These are phyloP conservation scores for Hypercompe scribonia DNA, from an alignment of 2,888 invertebrate genomes.

Conservation along the genomic window DNA sequence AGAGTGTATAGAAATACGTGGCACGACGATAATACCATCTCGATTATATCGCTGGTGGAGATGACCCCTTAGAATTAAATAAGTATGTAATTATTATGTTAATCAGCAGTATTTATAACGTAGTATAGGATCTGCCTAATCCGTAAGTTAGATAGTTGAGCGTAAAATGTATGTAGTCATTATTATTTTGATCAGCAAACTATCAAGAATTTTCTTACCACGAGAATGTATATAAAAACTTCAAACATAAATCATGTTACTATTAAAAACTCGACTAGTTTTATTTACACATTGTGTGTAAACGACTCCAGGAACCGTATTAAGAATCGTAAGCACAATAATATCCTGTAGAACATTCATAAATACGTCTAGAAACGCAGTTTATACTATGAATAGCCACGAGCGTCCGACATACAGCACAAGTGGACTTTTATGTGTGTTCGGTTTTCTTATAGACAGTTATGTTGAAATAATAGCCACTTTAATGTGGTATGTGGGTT, in stretches of 20 bases:
- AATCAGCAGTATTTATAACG: too few species aligned
- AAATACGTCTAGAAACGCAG: constrained; percentile 31
- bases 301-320: constrained; percentile 17
- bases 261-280: constrained; percentile 8
- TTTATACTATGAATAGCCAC: constrained; percentile 33
- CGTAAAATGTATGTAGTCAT: too few species aligned
- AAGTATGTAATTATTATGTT: too few species aligned
- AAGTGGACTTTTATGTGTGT: constrained; percentile 22
- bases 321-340: constrained; percentile 21
- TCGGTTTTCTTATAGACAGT: constrained; percentile 28
- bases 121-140: too few species aligned
- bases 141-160: too few species aligned
- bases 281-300: constrained; percentile 15
- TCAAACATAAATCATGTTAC: constrained; percentile 4
- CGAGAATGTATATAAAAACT: not conserved
- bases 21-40: too few species aligned
- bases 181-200: too few species aligned
- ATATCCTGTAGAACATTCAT: constrained; percentile 35
- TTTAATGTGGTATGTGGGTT: not conserved
- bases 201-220: too few species aligned
- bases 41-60: too few species aligned
- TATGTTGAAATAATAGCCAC: constrained; percentile 15
- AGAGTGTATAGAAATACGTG: too few species aligned
- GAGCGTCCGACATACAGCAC: constrained; percentile 6
- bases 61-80: too few species aligned